These are phyloP conservation scores for Macrocentrus cingulum DNA, from an alignment of 1,140 invertebrate species.

Conservation along the genomic window DNA sequence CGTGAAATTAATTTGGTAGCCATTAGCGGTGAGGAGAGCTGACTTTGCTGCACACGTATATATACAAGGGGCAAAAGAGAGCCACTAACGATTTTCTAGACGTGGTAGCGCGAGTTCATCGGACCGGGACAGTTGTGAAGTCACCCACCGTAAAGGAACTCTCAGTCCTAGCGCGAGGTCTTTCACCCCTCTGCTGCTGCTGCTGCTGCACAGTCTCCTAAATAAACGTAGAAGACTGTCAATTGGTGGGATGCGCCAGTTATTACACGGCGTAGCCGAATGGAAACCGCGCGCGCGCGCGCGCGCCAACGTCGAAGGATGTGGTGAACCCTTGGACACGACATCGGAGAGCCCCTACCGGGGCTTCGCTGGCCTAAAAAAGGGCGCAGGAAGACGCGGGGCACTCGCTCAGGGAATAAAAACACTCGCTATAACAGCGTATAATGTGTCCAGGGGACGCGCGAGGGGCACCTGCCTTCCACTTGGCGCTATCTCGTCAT, in stretches of 20 bases:
- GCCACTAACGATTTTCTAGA: constrained; percentile 49
- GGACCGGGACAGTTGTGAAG: constrained; percentile 29
- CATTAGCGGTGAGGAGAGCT: constrained; percentile 52
- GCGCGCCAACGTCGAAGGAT: constrained; percentile 36
- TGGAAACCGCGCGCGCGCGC: constrained; percentile 50
- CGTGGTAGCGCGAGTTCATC: constrained; percentile 31
- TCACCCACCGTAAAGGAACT: constrained; percentile 26
- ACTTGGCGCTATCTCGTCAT: constrained; percentile 44
- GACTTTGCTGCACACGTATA: constrained; percentile 19
- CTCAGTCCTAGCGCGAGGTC: constrained; percentile 8
- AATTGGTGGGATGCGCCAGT: no score
- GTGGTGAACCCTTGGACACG: constrained; percentile 43
- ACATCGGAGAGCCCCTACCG: constrained; percentile 35
- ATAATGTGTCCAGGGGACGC: constrained; percentile 46
- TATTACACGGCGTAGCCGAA: constrained; percentile 12
- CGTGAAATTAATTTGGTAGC: constrained; percentile 55
- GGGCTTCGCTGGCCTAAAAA: constrained; percentile 31
- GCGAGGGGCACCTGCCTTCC: constrained; percentile 50
- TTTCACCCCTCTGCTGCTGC: background rate
- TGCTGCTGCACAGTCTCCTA: no score
- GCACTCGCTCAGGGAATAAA: no score
- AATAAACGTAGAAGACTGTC: no score
- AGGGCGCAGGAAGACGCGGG: no score
- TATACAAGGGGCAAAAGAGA: no score
- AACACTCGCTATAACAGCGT: no score